Conservation (phyloP, 2,113 vertebrate species). For the Pedetes capensis region DNA sequence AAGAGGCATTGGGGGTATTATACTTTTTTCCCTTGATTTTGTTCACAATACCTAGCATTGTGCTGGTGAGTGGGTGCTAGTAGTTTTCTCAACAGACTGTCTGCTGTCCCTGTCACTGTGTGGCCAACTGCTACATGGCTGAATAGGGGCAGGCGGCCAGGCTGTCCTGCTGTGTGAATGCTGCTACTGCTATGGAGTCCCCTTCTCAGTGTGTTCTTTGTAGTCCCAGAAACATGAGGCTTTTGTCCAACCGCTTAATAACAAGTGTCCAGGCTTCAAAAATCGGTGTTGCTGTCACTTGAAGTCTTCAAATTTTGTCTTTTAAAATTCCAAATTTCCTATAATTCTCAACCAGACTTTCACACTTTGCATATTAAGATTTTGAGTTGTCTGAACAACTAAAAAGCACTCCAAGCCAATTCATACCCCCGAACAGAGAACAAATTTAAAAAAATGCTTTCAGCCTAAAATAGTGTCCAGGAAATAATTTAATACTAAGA, state of each 20-base stretch:
- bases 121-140: neutral
- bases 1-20: neutral
- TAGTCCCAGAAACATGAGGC: neutral
- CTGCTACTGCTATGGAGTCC: neutral
- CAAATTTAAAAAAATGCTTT: neutral
- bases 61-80: neutral
- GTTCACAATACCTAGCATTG: neutral
- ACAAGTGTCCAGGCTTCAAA: neutral
- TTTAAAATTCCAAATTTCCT: neutral
- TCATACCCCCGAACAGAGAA: neutral
- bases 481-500: conserved; percentile 27
- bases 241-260: neutral
- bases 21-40: neutral
- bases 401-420: neutral
- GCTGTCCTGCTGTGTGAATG: neutral
- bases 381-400: neutral
- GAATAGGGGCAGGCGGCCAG: neutral
- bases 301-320: neutral
- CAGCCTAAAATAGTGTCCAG: neutral
- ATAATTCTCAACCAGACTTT: neutral
- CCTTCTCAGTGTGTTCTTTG: neutral
- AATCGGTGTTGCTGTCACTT: neutral
- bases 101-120: neutral
- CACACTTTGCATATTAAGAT: neutral
- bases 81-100: neutral